Base-by-base conservation (phyloP, 2,797 vertebrate genomes). In the Moxostoma hubbsi region DNA sequence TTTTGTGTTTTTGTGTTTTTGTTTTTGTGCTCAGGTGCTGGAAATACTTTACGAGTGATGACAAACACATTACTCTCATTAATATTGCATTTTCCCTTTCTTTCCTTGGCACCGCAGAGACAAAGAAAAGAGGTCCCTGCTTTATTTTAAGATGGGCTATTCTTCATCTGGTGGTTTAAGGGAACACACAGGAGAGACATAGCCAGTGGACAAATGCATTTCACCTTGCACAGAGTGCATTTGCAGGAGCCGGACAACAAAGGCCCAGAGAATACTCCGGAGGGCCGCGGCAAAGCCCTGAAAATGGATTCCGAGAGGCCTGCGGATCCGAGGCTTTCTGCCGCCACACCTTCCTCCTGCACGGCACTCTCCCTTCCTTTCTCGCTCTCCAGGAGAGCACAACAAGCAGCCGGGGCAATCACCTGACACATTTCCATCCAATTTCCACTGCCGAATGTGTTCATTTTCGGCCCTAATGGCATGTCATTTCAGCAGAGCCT, bases 371-470 rank as follows among this genome's bases (percentile, higher is more conserved):
- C 73, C 59, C 81, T 77, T 91, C 93, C 93, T 93, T 90, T 90
- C 90, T 70, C 90, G 81, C 86, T 87, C 77, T 89, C 91, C 92
- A 90, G 89, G 94, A 95, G 93, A 96, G 94, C 87, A 91, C 94
- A 95, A 94, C 95, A 96, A 96, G 93, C 94, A 95, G 95, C 93
- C 91, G 83, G 95, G 94, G 96, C 96, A 98, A 97, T 97, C 96
- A 96, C 95, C 95, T 97, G 97, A 98, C 96, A 97, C 95, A 98
- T 99, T 98, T 98, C 96, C 96, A 98, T 99, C 96, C 97, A 97
- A 98, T 98, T 98, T 98, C 96, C 96, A 97, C 95, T 92, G 94
- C 95, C 96, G 95, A 98, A 98, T 96, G 96, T 98, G 97, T 98
- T 98, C 96, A 98, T 99, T 98, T 97, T 98, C 93, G 92, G 95